Percentiles rank a stretch among this genome's conserved stretches.
Conservation (phyloP, 2,797 vertebrate genomes). For the Lacerta bilineata region DNA sequence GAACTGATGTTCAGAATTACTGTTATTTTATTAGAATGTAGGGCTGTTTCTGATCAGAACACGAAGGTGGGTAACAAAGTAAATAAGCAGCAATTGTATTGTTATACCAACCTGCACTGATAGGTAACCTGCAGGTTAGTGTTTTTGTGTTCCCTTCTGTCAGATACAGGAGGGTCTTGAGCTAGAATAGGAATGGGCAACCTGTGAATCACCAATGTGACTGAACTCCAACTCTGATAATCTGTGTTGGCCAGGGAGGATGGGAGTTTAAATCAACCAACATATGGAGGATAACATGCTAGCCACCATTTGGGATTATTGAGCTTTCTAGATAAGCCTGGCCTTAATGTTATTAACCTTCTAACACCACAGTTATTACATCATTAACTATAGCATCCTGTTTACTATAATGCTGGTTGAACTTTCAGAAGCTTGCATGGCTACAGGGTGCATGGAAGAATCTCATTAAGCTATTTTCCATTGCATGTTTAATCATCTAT, state of each 20-base stretch:
- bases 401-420: not conserved
- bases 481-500: constrained; percentile 46
- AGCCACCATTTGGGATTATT: not conserved
- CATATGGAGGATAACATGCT: too few relatives aligned
- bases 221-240: too few relatives aligned
- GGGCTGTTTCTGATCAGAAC: not conserved
- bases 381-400: not conserved
- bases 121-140: not conserved
- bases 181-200: not conserved
- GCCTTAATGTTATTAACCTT: not conserved
- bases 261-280: too few relatives aligned
- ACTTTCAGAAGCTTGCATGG: constrained; percentile 31
- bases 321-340: not conserved
- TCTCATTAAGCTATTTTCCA: constrained; percentile 35
- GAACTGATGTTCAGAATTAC: not conserved
- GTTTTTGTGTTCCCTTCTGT: not conserved
- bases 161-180: not conserved
- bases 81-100: not conserved
- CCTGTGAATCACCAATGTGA: too few relatives aligned
- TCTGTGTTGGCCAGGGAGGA: too few relatives aligned
- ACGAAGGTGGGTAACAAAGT: not conserved
- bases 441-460: constrained; percentile 25
- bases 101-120: too few relatives aligned
- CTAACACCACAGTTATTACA: not conserved
- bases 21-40: not conserved